These are phyloP conservation scores for Serilophus lunatus DNA, from an alignment of 2,113 vertebrate species.

Conservation along the genomic window DNA sequence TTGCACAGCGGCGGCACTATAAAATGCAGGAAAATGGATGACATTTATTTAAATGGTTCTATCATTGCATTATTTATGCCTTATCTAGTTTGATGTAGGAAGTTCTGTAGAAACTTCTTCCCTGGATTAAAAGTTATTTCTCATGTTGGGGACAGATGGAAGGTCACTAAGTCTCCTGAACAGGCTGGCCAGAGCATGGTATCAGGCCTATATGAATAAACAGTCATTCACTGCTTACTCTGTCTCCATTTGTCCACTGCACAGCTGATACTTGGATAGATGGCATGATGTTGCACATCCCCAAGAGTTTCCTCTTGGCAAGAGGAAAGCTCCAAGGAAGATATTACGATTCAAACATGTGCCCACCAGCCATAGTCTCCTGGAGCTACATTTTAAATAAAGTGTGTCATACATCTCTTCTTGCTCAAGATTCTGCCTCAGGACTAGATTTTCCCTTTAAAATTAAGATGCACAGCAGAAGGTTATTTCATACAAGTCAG, in stretches of 20 bases:
- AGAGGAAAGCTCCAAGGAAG: neutral
- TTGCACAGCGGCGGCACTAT: neutral
- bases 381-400: neutral
- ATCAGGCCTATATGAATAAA: neutral
- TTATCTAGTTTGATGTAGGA: neutral
- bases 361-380: neutral
- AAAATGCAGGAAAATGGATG: neutral
- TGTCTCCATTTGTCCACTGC: neutral
- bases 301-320: accelerated
- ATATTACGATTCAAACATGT: neutral
- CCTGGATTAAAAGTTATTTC: neutral
- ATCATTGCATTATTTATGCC: neutral
- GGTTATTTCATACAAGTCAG: neutral
- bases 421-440: neutral
- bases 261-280: neutral
- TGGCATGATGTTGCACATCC: neutral
- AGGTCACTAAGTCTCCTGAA: neutral
- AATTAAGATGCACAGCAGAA: neutral
- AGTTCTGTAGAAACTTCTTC: neutral
- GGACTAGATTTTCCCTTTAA: neutral
- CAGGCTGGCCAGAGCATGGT: neutral
- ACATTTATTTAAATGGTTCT: neutral
- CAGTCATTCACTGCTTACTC: neutral
- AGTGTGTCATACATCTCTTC: neutral
- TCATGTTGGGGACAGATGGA: neutral